phyloP scores from a whole-genome alignment of 2,113 vertebrate species.

The Antechinus flavipes region DNA sequence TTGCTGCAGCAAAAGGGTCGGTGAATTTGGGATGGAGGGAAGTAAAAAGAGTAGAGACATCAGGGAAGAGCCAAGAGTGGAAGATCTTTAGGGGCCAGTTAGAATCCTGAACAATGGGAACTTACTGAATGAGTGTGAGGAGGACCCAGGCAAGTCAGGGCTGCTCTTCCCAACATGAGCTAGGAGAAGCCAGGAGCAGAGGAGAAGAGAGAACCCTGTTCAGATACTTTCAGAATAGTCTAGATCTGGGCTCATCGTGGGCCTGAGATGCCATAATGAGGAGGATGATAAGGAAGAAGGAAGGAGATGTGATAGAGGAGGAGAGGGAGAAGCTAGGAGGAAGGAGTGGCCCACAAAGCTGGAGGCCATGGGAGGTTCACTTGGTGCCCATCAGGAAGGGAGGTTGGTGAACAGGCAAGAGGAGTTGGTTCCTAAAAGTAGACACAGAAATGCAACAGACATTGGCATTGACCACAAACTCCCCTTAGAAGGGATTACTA shows the following conservation, averaged over 20 bases:
- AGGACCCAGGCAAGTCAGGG: background rate
- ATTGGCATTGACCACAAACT: background rate
- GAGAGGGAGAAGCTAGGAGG: background rate
- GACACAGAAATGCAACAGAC: background rate
- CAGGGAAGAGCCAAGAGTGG: too few relatives aligned
- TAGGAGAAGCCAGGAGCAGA: background rate
- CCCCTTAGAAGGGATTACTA: background rate
- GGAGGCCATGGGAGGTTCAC: background rate
- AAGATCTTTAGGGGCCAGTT: too few relatives aligned
- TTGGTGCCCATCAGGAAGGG: background rate
- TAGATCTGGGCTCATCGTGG: background rate
- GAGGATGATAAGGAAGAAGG: background rate
- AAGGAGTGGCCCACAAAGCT: background rate
- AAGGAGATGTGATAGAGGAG: background rate
- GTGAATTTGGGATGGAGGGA: too few relatives aligned
- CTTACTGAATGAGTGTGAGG: background rate
- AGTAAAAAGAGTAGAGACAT: too few relatives aligned
- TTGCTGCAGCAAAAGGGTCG: too few relatives aligned
- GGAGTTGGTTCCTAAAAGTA: background rate
- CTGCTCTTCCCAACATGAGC: background rate
- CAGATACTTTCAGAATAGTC: background rate
- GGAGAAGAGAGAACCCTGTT: background rate
- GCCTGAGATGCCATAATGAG: background rate
- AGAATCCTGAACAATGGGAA: background rate
- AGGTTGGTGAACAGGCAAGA: background rate